Percentiles rank a stretch among this genome's conserved stretches.
These are phyloP conservation scores for Willowsia nigromaculata DNA, from an alignment of 2,888 invertebrate genomes.

Conservation along the genomic window DNA sequence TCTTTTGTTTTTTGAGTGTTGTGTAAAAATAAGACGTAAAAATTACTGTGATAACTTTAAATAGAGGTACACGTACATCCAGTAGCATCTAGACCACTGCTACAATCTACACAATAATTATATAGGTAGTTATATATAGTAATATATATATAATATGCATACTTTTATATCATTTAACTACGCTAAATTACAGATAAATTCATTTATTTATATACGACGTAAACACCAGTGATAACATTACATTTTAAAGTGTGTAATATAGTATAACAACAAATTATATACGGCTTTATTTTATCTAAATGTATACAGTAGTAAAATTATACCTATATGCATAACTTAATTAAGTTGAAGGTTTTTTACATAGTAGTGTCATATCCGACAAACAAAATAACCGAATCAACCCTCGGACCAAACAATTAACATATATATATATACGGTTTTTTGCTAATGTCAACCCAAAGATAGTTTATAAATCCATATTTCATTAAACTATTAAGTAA, in stretches of 20 bases:
- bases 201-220: constrained; percentile 30
- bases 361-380: constrained; percentile 35
- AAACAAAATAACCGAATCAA: constrained; percentile 46
- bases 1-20: constrained; percentile 66
- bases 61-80: constrained; percentile 71
- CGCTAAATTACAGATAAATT: neutral
- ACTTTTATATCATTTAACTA: constrained; percentile 3
- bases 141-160: no score
- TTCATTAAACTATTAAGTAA: constrained; percentile 51
- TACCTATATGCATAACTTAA: neutral
- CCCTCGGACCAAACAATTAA: constrained; percentile 47
- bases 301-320: constrained; percentile 61
- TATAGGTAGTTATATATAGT: neutral
- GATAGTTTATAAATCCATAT: constrained; percentile 33
- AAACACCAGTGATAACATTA: constrained; percentile 68
- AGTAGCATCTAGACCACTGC: constrained; percentile 39
- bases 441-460: constrained; percentile 61
- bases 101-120: neutral
- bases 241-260: constrained; percentile 60
- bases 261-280: constrained; percentile 44
- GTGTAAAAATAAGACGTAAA: constrained; percentile 76
- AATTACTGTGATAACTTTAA: constrained; percentile 73
- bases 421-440: neutral
- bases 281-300: constrained; percentile 29
- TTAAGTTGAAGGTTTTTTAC: constrained; percentile 51